Base-by-base conservation (phyloP, 2,888 invertebrate genomes). In the Platycheirus rosarum region DNA sequence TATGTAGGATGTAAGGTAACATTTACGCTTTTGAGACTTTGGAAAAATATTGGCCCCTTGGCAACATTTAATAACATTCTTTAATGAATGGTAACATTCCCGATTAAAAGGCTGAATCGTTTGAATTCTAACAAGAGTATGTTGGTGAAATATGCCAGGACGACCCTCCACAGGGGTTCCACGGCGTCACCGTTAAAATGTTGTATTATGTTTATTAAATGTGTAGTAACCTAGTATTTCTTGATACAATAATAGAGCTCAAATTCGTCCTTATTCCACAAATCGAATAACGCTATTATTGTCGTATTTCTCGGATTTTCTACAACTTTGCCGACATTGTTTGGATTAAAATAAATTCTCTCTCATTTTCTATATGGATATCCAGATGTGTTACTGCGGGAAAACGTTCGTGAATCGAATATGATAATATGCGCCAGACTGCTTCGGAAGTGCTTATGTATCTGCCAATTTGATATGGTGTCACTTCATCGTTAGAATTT, bases 251-350 rank as follows among this genome's bases (percentile, higher is more conserved):
- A 87, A 82, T 26, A 88, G 88, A 86, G 85, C 76, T 74, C 86
- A 65, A 86, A 86, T 16, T 16, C 35, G 79, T 85, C 85, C 63
- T 66, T 84, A 85, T 86, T 53, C 66, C 88, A 89, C 2, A 89
- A 80, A 40, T 84, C 44, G 51, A 89, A 89, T 85, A 89, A 89
- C 23, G 85, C 86, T n/a, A 85, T 86, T 13, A 90, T 84, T 65
- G 88, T 88, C 37, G 86, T 86, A 20, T 62, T 23, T 14, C 40
- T 79, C 60, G 77, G 75, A 20, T 80, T 82, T 55, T 62, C 32
- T 5, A 76, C 68, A 13, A 86, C 70, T 85, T 84, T 7, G 13
- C 8, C 62, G 51, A 37, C 44, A 11, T 73, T 82, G 69, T 46
- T 37, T 69, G 40, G 44, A 51, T 23, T 76, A 32, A 66, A 75